Percentiles rank a stretch among this genome's conserved stretches.
Evolutionary conservation across 2,888 invertebrate genomes (phyloP).

Genomic region (Sceliomorpha sp.): DNA sequence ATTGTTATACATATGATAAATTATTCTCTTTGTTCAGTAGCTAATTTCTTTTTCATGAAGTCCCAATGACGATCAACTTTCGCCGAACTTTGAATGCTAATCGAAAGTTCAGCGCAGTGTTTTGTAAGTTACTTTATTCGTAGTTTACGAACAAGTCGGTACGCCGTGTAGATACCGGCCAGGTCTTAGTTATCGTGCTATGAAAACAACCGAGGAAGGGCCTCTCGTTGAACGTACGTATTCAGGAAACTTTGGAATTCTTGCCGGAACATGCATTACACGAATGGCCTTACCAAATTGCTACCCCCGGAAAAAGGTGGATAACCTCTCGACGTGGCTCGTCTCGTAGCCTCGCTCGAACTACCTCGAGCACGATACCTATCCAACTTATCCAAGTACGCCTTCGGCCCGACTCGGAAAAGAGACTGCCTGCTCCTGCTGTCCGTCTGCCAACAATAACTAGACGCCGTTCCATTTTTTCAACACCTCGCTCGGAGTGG

Average conservation of each 20-base stretch:
- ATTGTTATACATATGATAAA: too few species aligned
- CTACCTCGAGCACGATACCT: constrained; percentile 11
- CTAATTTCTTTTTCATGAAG: too few species aligned
- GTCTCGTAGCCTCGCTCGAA: constrained; percentile 23
- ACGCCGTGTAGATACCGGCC: constrained; percentile 21
- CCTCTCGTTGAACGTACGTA: constrained; percentile 32
- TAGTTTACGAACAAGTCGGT: constrained; percentile 27
- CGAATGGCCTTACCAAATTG: constrained; percentile 62
- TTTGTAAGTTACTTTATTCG: constrained; percentile 48
- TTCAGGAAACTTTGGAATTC: constrained; percentile 64
- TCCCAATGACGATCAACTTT: too few species aligned
- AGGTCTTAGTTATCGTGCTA: constrained; percentile 46
- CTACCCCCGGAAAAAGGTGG: constrained; percentile 46
- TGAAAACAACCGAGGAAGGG: constrained; percentile 41
- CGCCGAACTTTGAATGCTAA: too few species aligned
- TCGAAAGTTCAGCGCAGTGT: too few species aligned
- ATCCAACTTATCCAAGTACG: constrained; percentile 9
- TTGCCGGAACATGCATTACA: constrained; percentile 62
- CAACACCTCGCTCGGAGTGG: not conserved
- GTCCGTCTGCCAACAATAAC: not conserved
- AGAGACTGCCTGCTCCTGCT: not conserved
- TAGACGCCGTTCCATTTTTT: not conserved
- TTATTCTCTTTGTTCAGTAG: too few species aligned
- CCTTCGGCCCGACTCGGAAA: not conserved
- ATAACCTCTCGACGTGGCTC: constrained; percentile 39